Conservation (phyloP, 2,797 vertebrate species). For the Syngnathus acus region DNA sequence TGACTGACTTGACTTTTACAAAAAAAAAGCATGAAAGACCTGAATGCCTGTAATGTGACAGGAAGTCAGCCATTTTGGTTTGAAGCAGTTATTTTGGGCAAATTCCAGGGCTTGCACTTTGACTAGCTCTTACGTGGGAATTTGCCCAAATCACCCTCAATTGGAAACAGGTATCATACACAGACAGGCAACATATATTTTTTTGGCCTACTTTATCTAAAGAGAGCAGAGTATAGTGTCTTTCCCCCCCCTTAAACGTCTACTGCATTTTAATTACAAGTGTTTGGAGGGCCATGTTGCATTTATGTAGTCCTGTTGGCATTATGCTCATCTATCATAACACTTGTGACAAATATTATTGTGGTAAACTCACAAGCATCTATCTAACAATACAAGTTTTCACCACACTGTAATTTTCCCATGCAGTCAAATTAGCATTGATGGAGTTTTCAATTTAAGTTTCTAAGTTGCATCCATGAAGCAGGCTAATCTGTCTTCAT, state of each 20-base stretch:
- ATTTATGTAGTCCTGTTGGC: not conserved
- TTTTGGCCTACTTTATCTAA: not conserved
- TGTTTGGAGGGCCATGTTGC: not conserved
- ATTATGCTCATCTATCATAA: not conserved
- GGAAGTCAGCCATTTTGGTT: not conserved
- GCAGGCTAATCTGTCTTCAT: slow-evolving; percentile 42
- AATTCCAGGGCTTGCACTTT: not conserved
- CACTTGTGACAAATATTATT: not conserved
- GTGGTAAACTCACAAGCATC: slow-evolving; percentile 4
- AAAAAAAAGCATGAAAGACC: not conserved
- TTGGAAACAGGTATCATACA: not conserved
- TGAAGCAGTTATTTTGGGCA: not conserved
- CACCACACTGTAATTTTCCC: not conserved
- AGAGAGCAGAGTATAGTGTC: not conserved
- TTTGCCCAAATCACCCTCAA: not conserved
- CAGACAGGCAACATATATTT: not conserved
- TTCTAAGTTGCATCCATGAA: slow-evolving; percentile 47
- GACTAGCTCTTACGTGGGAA: not conserved
- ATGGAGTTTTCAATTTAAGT: slow-evolving; percentile 45
- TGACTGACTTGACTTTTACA: not conserved
- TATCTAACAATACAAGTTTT: not conserved
- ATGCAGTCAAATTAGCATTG: slow-evolving; percentile 62
- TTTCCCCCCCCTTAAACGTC: no score
- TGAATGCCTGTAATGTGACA: not conserved
- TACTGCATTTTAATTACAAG: no score